phyloP scores from a whole-genome alignment of 1,140 invertebrate genomes.

The Drosophila malerkotliana region DNA sequence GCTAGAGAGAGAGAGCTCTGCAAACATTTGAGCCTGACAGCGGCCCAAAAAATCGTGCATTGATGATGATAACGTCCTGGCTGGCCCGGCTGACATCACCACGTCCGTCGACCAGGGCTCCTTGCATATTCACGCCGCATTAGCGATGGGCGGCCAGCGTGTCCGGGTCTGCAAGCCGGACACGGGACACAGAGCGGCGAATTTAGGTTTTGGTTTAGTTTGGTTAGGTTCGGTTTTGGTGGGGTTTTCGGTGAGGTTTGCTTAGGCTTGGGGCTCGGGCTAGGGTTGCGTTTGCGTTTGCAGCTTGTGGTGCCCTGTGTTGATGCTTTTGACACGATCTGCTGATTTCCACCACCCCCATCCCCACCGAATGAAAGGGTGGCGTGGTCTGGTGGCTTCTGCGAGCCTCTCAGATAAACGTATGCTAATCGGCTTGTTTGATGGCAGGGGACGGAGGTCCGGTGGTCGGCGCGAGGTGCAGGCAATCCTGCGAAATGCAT shows the following conservation, averaged over 20 bases:
- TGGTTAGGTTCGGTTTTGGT: constrained; percentile 36
- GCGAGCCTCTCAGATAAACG: constrained; percentile 44
- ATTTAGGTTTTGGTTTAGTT: constrained; percentile 52
- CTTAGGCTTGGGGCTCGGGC: constrained; percentile 7
- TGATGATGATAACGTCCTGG: constrained; percentile 72
- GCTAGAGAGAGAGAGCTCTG: constrained; percentile 8
- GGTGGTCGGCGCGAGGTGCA: neutral
- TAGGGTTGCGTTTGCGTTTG: constrained; percentile 8
- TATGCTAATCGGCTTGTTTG: constrained; percentile 78
- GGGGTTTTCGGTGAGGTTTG: neutral
- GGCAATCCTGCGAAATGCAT: constrained; percentile 33
- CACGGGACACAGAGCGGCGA: constrained; percentile 17
- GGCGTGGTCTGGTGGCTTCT: constrained; percentile 21
- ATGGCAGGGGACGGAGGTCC: constrained; percentile 3
- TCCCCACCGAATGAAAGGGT: constrained; percentile 1
- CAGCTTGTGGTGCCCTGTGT: constrained; percentile 64
- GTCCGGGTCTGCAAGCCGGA: constrained; percentile 38
- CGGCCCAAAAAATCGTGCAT: constrained; percentile 68
- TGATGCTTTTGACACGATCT: constrained; percentile 78
- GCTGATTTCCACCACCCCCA: constrained; percentile 49
- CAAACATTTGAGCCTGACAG: constrained; percentile 59
- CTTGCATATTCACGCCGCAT: constrained; percentile 79
- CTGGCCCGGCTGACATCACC: constrained; percentile 19
- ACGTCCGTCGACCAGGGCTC: constrained; percentile 32
- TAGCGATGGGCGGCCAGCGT: constrained; percentile 54